Conservation (phyloP, 2,888 invertebrate genomes). For the Hetaerina titia region DNA sequence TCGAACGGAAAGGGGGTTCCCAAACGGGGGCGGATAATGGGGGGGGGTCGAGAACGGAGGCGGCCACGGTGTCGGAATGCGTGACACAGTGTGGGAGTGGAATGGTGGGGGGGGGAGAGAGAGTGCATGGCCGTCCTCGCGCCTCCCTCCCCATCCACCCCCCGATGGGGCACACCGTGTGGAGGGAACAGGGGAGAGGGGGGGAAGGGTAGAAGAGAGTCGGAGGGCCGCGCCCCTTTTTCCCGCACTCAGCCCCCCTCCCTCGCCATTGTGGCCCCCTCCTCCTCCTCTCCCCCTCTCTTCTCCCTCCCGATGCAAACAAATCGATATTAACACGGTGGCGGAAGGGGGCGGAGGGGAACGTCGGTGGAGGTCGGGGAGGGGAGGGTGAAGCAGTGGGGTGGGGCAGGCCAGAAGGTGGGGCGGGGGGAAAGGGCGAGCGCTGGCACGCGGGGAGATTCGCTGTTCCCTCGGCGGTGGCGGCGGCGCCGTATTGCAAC, state of each 20-base stretch:
- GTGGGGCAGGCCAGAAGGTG: not conserved
- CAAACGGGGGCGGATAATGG: no score
- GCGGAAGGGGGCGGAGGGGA: not conserved
- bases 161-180: not conserved
- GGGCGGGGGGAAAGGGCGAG: not conserved
- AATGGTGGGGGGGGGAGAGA: no score
- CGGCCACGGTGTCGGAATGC: no score
- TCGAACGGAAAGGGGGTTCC: no score
- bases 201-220: not conserved
- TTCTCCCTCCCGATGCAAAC: conserved; percentile 43
- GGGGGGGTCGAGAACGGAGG: no score
- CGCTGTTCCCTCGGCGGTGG: not conserved
- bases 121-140: not conserved
- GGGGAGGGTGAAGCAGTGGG: not conserved
- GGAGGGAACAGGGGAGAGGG: not conserved
- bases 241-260: not conserved
- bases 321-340: conserved; percentile 66
- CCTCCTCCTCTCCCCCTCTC: not conserved
- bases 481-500: conserved; percentile 11
- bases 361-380: not conserved
- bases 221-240: conserved; percentile 44
- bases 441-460: not conserved
- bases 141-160: not conserved
- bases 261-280: not conserved
- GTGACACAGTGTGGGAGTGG: no score